phyloP scores from a whole-genome alignment of 2,888 invertebrate genomes.

The Drosophila yooni region DNA sequence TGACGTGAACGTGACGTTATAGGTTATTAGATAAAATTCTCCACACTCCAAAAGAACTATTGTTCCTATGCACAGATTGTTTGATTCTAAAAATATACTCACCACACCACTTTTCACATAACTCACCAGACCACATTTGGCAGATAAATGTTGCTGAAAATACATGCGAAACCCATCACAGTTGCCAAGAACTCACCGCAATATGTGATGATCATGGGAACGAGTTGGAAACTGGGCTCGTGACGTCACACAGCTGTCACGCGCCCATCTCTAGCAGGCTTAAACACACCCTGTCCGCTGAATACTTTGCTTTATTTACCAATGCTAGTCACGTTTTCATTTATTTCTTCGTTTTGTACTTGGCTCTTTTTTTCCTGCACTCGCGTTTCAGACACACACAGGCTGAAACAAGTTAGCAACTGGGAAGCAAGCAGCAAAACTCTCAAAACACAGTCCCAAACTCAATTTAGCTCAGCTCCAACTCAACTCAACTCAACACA shows the following conservation, averaged over 20 bases:
- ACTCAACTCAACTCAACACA: constrained; percentile 21
- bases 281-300: constrained; percentile 61
- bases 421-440: constrained; percentile 19
- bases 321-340: constrained; percentile 81
- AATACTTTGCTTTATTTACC: constrained; percentile 72
- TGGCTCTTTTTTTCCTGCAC: constrained; percentile 41
- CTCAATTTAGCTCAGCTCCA: constrained; percentile 2
- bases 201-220: not conserved
- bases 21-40: constrained; percentile 21
- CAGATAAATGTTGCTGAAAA: not conserved
- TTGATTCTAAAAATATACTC: not conserved
- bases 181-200: constrained; percentile 10
- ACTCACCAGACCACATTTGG: constrained; percentile 1
- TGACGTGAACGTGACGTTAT: constrained; percentile 28
- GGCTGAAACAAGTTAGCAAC: constrained; percentile 59
- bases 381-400: constrained; percentile 44
- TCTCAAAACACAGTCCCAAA: constrained; percentile 7
- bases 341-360: constrained; percentile 41
- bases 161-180: not conserved
- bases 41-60: not conserved
- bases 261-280: constrained; percentile 48
- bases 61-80: not conserved
- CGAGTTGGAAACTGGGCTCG: constrained; percentile 18
- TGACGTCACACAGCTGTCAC: constrained; percentile 36
- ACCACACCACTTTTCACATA: not conserved